These are phyloP conservation scores for Rhagophthalmus giganteus DNA, from an alignment of 2,888 invertebrate species.

Conservation along the genomic window DNA sequence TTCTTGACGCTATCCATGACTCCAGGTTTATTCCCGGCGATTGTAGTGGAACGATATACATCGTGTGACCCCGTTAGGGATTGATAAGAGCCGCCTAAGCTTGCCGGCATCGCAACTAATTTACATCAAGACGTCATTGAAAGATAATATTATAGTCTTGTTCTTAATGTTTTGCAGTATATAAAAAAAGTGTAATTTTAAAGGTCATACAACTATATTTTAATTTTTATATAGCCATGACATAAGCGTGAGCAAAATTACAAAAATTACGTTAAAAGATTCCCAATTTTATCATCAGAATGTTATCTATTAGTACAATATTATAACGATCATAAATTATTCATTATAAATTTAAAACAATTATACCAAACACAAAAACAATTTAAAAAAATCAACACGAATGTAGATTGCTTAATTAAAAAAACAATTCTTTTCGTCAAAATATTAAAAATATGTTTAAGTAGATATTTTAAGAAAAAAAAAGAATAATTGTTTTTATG, in stretches of 20 bases:
- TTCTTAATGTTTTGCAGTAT: slow-evolving; percentile 8
- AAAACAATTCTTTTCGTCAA: no score
- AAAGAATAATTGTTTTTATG: no score
- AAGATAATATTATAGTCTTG: slow-evolving; percentile 25
- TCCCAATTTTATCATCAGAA: no score
- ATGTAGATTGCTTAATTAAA: no score
- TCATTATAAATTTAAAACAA: no score
- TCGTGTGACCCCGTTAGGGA: slow-evolving; percentile 59
- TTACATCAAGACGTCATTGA: slow-evolving; percentile 33
- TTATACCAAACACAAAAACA: no score
- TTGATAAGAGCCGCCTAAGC: slow-evolving; percentile 67
- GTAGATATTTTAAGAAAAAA: no score
- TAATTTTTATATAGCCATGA: background rate
- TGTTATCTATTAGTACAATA: no score
- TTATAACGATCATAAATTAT: no score
- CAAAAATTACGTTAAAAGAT: no score
- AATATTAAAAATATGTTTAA: no score
- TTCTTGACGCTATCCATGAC: slow-evolving; percentile 65
- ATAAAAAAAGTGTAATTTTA: background rate
- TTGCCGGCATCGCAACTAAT: slow-evolving; percentile 61
- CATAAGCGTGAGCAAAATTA: background rate
- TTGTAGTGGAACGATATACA: slow-evolving; percentile 67
- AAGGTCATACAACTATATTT: background rate
- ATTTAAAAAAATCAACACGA: no score
- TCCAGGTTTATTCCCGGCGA: slow-evolving; percentile 53